Evolutionary conservation across 37 sponge, comb jelly and placozoan genomes (phyloP), one percentile per base, ranked within the genome.

Genomic region (Halichondria panicea): DNA sequence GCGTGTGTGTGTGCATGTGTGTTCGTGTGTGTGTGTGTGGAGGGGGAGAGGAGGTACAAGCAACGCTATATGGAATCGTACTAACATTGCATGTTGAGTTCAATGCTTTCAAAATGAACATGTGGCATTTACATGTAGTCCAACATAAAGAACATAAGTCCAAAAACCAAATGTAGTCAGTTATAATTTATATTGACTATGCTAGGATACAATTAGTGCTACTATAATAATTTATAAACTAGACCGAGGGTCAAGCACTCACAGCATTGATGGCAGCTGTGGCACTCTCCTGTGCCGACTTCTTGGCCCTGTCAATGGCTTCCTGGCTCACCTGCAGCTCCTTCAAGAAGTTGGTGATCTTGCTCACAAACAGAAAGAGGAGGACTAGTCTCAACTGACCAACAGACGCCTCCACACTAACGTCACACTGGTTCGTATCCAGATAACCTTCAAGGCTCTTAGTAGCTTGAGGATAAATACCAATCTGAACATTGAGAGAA

Each of bases 361-460:
- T 59, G 41, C 66, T 75, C 25, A 80, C 39, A 57, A 87, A 80
- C n/a, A 75, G 68, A 55, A 68, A 75, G 43, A 80, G 62, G 48
- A 68, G 34, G 19, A 53, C 43, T 12, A 87, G 28, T 60, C 56
- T 67, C 28, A 87, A 28, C 50, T 54, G 68, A 38, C 39, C 67
- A 2, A 87, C 61, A 39, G 61, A 30, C 15, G 62, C 70, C 7
- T 40, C 37, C 32, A 84, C 56, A 64, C 42, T 38, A 21, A 84
- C 42, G 65, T 84, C 72, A 62, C 54, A 39, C 39, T 53, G 71
- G 43, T 13, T 64, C 48, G 59, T 57, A 39, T 83, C 76, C 15
- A 24, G 21, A 32, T 55, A 30, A 15, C 46, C 57, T 6, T 25
- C 41, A 5, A 22, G 38, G 43, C 37, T 43, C n/a, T 80, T 70